These are phyloP conservation scores for Danio choprae DNA, from an alignment of 2,797 vertebrate genomes.

Conservation along the genomic window DNA sequence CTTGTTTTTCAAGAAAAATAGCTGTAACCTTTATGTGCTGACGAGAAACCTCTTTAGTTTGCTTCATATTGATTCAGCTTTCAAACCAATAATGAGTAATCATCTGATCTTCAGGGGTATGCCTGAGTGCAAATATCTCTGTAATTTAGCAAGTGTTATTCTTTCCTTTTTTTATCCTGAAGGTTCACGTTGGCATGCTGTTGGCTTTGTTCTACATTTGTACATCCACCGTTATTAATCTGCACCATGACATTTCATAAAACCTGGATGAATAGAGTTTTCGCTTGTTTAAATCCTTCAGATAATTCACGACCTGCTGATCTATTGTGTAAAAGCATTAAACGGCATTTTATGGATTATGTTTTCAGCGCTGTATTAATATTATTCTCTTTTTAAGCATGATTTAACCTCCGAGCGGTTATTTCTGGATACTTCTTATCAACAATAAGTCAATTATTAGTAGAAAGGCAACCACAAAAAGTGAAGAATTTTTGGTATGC, in stretches of 20 bases:
- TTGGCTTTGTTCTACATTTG: slow-evolving; percentile 29
- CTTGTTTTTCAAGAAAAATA: slow-evolving; percentile 46
- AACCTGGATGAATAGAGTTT: neutral
- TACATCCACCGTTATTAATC: neutral
- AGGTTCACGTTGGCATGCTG: neutral
- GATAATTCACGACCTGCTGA: neutral
- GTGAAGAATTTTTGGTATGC: neutral
- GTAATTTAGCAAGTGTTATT: slow-evolving; percentile 22
- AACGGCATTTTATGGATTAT: neutral
- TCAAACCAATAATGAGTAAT: slow-evolving; percentile 40
- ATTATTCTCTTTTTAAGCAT: neutral
- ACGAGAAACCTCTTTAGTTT: slow-evolving; percentile 24
- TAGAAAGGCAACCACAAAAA: neutral
- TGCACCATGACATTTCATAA: neutral
- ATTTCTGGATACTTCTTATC: neutral
- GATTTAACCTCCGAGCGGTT: neutral
- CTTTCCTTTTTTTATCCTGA: neutral
- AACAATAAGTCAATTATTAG: neutral
- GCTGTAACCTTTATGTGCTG: slow-evolving; percentile 42
- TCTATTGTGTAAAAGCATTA: neutral
- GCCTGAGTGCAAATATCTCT: slow-evolving; percentile 10
- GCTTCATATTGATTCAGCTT: slow-evolving; percentile 31
- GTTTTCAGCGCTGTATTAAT: neutral
- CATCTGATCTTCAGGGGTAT: slow-evolving; percentile 15
- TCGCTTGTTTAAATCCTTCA: neutral